Evolutionary conservation across 2,888 invertebrate genomes (phyloP).

Genomic region (Mythimna vitellina): DNA sequence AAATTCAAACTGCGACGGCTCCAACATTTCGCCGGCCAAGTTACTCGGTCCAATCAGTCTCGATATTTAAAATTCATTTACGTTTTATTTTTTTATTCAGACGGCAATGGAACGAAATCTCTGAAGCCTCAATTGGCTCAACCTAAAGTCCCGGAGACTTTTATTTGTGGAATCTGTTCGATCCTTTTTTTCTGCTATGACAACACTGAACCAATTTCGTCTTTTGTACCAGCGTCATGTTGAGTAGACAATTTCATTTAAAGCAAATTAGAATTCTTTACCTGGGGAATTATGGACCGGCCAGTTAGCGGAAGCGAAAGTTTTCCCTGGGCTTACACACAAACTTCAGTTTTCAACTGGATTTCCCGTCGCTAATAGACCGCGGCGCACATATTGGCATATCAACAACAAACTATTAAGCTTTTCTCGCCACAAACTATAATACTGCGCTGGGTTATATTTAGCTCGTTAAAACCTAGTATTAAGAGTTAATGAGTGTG

Average conservation of each 20-base stretch:
- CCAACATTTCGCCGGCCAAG: constrained; percentile 26
- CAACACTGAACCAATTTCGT: constrained; percentile 14
- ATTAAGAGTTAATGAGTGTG: constrained; percentile 21
- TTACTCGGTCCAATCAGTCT: constrained; percentile 41
- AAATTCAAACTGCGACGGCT: constrained; percentile 39
- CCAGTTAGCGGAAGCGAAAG: constrained; percentile 2
- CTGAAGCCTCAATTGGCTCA: constrained; percentile 39
- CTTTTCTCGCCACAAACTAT: constrained; percentile 5
- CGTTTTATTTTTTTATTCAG: constrained; percentile 34
- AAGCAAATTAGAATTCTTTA: constrained; percentile 13
- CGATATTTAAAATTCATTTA: constrained; percentile 47
- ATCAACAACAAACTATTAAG: constrained; percentile 36
- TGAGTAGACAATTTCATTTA: constrained; percentile 3
- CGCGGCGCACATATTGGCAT: constrained; percentile 7
- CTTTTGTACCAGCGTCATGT: constrained; percentile 15
- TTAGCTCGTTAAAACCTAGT: constrained; percentile 4
- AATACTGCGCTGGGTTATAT: constrained; percentile 13
- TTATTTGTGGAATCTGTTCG: constrained; percentile 32
- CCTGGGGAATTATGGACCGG: constrained; percentile 17
- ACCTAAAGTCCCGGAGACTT: constrained; percentile 30
- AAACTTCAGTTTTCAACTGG: constrained; percentile 43
- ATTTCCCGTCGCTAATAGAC: constrained; percentile 41
- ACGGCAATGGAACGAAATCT: constrained; percentile 26
- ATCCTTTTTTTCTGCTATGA: constrained; percentile 27
- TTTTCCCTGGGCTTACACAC: constrained; percentile 23